Percentiles rank a stretch among this genome's conserved stretches.
phyloP scores from a whole-genome alignment of 2,888 invertebrate species.

The Callinectes sapidus region DNA sequence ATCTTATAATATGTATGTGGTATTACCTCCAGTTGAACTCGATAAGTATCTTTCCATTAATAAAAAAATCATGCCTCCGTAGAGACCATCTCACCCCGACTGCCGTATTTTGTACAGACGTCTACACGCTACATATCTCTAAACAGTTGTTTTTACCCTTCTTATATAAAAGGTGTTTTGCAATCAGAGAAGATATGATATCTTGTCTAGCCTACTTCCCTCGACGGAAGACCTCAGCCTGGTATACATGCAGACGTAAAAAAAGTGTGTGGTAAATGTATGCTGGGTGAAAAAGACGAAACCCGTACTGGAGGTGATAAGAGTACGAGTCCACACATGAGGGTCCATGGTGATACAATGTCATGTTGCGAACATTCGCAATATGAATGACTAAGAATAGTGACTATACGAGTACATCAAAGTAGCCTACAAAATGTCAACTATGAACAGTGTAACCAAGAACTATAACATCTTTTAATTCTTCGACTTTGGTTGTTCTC shows the following conservation, averaged over 20 bases:
- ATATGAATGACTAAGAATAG: neutral
- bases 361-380: neutral
- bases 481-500: neutral
- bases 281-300: neutral
- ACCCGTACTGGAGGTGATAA: neutral
- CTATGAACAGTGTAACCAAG: neutral
- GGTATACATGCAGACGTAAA: too few species aligned
- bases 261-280: too few species aligned
- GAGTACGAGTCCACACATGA: neutral
- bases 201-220: too few species aligned
- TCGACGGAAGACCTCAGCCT: too few species aligned
- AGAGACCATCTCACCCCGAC: neutral
- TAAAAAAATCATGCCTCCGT: neutral
- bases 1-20: neutral
- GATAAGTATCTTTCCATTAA: neutral
- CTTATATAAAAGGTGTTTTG: neutral
- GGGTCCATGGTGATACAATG: neutral
- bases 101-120: neutral
- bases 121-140: neutral
- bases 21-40: neutral
- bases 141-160: neutral
- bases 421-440: neutral
- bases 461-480: neutral
- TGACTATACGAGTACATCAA: neutral
- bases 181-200: neutral